Conservation (phyloP, 2,797 vertebrate species). For the Onychomys leucogaster region DNA sequence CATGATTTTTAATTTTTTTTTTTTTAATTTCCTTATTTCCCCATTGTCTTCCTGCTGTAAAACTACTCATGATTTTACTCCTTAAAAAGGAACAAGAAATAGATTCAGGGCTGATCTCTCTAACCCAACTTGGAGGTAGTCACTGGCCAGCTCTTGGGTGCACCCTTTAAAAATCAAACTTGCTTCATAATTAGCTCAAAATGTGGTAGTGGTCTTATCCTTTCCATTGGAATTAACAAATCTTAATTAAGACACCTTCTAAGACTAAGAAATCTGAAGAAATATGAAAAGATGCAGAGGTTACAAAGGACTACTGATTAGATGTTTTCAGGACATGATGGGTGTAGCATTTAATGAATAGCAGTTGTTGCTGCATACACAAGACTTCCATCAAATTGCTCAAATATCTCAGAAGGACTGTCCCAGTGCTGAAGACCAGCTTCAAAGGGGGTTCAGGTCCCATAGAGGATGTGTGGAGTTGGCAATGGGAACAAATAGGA, state of each 20-base stretch:
- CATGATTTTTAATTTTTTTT: background rate
- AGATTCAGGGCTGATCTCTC: background rate
- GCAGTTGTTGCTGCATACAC: background rate
- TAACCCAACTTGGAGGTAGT: background rate
- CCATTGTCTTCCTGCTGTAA: background rate
- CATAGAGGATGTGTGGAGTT: background rate
- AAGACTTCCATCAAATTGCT: background rate
- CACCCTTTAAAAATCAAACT: background rate
- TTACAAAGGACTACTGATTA: background rate
- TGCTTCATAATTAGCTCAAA: background rate
- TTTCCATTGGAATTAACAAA: background rate
- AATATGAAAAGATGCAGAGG: background rate
- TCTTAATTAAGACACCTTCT: background rate
- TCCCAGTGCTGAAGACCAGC: background rate
- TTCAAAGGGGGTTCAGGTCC: background rate
- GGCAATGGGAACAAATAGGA: background rate
- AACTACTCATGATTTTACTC: background rate
- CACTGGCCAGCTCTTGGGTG: background rate
- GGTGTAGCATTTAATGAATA: background rate
- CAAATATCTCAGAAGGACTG: background rate
- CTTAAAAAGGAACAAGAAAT: background rate
- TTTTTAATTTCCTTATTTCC: background rate
- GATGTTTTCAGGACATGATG: background rate
- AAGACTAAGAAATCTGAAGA: background rate
- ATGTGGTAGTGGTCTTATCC: background rate